Conservation (phyloP, 2,113 vertebrate genomes). For the Cryptotis parvus region DNA sequence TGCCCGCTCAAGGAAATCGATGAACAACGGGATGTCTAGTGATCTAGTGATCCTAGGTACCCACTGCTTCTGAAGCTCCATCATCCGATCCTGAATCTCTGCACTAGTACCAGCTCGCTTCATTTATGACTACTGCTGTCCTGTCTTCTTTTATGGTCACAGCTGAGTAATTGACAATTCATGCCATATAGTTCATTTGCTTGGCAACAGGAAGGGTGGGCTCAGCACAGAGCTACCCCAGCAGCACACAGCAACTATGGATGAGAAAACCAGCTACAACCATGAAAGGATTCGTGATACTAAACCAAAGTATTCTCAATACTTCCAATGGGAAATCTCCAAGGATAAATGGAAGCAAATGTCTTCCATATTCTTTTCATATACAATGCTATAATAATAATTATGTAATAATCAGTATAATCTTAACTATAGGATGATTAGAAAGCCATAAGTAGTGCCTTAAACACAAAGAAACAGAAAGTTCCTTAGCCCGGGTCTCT, state of each 20-base stretch:
- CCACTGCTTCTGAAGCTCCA: not conserved
- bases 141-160: slow-evolving; percentile 35
- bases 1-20: too few species aligned
- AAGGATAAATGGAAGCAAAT: slow-evolving; percentile 44
- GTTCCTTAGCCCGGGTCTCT: slow-evolving; percentile 6
- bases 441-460: slow-evolving; percentile 75
- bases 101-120: slow-evolving; percentile 53
- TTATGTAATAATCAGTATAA: slow-evolving; percentile 34
- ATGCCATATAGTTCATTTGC: slow-evolving; percentile 74
- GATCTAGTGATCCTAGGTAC: too few species aligned
- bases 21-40: too few species aligned
- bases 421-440: slow-evolving; percentile 44
- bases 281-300: not conserved
- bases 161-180: slow-evolving; percentile 76
- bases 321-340: slow-evolving; percentile 27
- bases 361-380: slow-evolving; percentile 45
- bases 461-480: slow-evolving; percentile 53
- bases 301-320: slow-evolving; percentile 18
- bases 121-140: slow-evolving; percentile 59
- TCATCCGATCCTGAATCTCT: slow-evolving; percentile 53
- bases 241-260: slow-evolving; percentile 35
- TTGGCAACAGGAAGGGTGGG: slow-evolving; percentile 83
- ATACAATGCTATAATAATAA: slow-evolving; percentile 4
- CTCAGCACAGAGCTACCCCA: slow-evolving; percentile 80
- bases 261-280: not conserved